phyloP scores from a whole-genome alignment of 2,113 vertebrate species.

The Trinectes maculatus region DNA sequence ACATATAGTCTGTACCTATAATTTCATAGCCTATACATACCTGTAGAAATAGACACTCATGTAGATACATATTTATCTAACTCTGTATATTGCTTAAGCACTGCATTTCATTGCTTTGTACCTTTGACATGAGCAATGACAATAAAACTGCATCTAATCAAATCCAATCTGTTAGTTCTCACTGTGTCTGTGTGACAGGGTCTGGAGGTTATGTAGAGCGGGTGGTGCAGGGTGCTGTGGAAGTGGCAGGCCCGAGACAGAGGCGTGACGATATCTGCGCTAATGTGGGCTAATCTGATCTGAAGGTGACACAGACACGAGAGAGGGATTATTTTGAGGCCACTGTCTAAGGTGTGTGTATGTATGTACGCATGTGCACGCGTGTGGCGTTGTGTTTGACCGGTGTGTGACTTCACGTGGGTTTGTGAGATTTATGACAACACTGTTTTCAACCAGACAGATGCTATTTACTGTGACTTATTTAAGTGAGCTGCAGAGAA shows the following conservation, averaged over 20 bases:
- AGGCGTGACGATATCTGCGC: constrained; percentile 43
- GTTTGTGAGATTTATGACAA: not conserved
- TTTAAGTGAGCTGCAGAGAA: not conserved
- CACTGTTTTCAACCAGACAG: not conserved
- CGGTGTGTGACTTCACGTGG: constrained; percentile 19
- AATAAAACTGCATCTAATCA: too few species aligned
- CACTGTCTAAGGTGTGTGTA: constrained; percentile 9
- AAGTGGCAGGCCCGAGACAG: constrained; percentile 30
- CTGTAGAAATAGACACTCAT: too few species aligned
- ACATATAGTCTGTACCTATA: too few species aligned
- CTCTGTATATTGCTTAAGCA: too few species aligned
- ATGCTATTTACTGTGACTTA: constrained; percentile 1
- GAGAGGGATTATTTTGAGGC: constrained; percentile 62
- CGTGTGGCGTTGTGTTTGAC: constrained; percentile 16
- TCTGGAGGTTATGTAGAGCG: constrained; percentile 9
- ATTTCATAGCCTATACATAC: too few species aligned
- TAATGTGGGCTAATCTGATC: constrained; percentile 76
- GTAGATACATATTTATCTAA: too few species aligned
- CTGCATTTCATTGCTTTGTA: too few species aligned
- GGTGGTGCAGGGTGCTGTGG: constrained; percentile 16
- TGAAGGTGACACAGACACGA: constrained; percentile 71
- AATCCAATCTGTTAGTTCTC: constrained; percentile 10
- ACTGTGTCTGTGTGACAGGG: not conserved
- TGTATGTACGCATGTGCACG: not conserved
- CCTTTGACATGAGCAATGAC: too few species aligned